Conservation (phyloP, 2,113 vertebrate genomes). For the Aepyceros melampus region DNA sequence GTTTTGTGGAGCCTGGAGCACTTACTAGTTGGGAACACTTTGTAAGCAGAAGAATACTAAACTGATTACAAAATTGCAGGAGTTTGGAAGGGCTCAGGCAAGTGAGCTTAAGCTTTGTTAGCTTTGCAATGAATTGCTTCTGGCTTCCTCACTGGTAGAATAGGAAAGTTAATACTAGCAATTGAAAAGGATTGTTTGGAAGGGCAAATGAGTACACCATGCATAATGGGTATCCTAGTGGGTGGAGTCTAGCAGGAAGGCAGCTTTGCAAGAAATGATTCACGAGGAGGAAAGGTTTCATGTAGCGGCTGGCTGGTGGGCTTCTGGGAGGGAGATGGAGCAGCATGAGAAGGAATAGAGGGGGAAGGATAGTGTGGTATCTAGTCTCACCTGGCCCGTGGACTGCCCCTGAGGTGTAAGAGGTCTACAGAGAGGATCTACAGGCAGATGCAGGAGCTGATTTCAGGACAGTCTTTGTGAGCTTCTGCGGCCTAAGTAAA, state of each 20-base stretch:
- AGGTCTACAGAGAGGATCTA: not conserved
- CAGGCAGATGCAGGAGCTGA: not conserved
- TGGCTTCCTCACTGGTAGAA: slow-evolving; percentile 3
- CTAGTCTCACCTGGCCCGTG: not conserved
- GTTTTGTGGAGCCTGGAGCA: not conserved
- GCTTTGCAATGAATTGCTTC: not conserved
- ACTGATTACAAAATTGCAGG: not conserved
- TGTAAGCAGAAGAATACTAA: not conserved
- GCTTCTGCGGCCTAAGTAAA: not conserved
- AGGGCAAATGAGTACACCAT: not conserved
- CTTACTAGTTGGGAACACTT: not conserved
- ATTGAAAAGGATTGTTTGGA: not conserved
- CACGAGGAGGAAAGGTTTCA: not conserved
- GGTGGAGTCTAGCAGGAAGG: not conserved
- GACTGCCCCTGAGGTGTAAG: not conserved
- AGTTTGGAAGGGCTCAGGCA: not conserved
- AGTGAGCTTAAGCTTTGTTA: not conserved
- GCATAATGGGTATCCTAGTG: not conserved
- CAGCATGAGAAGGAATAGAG: not conserved
- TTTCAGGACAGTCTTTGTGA: not conserved
- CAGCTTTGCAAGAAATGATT: not conserved
- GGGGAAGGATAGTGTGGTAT: not conserved
- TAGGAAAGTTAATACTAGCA: not conserved
- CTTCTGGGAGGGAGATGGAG: not conserved
- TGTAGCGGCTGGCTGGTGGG: not conserved